Conservation (phyloP, 2,888 invertebrate genomes). For the Ernsta delagoae region DNA sequence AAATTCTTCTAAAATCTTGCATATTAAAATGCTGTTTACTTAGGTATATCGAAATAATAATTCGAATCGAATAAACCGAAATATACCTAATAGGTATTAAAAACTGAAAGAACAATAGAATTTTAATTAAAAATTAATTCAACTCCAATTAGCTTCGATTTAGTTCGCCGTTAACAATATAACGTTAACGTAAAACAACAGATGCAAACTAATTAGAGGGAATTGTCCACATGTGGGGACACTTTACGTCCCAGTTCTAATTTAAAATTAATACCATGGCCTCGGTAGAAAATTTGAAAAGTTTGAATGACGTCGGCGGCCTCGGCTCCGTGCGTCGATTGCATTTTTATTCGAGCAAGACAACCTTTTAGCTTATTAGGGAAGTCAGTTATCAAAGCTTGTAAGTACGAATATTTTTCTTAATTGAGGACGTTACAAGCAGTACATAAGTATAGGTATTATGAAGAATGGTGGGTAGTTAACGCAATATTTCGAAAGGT, state of each 20-base stretch:
- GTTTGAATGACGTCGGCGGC: constrained; percentile 75
- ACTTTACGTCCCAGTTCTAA: constrained; percentile 71
- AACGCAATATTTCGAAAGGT: too few relatives aligned
- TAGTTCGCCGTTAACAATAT: neutral
- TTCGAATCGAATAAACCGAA: too few relatives aligned
- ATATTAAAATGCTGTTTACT: neutral
- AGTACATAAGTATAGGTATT: too few relatives aligned
- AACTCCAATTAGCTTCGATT: too few relatives aligned
- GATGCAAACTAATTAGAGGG: constrained; percentile 58
- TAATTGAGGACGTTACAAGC: too few relatives aligned
- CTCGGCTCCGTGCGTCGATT: constrained; percentile 71
- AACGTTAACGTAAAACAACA: neutral
- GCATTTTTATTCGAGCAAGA: constrained; percentile 80
- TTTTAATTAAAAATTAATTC: neutral
- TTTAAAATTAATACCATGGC: constrained; percentile 78
- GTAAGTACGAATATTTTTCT: too few relatives aligned
- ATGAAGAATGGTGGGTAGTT: too few relatives aligned
- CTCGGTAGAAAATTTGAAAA: constrained; percentile 82
- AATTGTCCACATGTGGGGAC: constrained; percentile 64
- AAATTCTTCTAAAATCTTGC: constrained; percentile 30
- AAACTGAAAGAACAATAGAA: too few relatives aligned
- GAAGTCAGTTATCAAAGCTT: constrained; percentile 54
- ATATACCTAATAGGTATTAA: too few relatives aligned
- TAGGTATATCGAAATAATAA: too few relatives aligned
- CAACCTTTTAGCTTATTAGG: constrained; percentile 82